phyloP scores from a whole-genome alignment of 2,888 invertebrate genomes.

The Hetaerina titia region DNA sequence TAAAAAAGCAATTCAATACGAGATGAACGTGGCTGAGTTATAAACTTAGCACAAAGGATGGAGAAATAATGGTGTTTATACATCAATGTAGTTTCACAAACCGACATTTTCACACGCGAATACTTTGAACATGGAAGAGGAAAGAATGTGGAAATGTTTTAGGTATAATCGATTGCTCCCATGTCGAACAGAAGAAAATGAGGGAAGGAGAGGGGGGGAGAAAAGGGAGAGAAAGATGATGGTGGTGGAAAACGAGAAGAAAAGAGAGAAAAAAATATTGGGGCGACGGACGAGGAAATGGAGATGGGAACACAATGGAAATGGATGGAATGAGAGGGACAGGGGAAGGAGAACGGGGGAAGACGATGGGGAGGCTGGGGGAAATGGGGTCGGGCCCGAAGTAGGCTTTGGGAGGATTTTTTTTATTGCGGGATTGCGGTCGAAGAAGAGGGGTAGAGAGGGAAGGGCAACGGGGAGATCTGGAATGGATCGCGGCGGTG shows the following conservation, averaged over 20 bases:
- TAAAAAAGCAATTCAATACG: too few species aligned
- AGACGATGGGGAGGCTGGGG: not conserved
- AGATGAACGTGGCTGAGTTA: too few species aligned
- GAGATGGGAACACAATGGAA: not conserved
- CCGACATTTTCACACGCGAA: not conserved
- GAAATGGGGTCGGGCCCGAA: constrained; percentile 15
- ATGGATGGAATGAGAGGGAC: not conserved
- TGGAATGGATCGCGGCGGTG: constrained; percentile 41
- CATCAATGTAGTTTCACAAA: not conserved
- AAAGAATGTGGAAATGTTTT: not conserved
- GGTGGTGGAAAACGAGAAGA: not conserved
- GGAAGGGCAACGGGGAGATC: not conserved
- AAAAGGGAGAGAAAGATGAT: not conserved
- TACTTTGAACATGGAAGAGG: not conserved
- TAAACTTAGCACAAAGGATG: too few species aligned
- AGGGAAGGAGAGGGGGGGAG: not conserved
- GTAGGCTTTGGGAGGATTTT: not conserved
- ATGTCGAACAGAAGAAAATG: not conserved
- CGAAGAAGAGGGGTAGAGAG: not conserved
- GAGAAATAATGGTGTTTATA: too few species aligned
- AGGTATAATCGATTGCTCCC: not conserved
- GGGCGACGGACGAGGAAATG: not conserved
- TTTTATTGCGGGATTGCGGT: constrained; percentile 2
- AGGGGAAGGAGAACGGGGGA: not conserved
- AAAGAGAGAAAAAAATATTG: not conserved